A percentile compares a stretch with the other conserved stretches of the same genome.
These are phyloP conservation scores for Epirrhoe tristata DNA, from an alignment of 2,888 invertebrate genomes.

Conservation along the genomic window DNA sequence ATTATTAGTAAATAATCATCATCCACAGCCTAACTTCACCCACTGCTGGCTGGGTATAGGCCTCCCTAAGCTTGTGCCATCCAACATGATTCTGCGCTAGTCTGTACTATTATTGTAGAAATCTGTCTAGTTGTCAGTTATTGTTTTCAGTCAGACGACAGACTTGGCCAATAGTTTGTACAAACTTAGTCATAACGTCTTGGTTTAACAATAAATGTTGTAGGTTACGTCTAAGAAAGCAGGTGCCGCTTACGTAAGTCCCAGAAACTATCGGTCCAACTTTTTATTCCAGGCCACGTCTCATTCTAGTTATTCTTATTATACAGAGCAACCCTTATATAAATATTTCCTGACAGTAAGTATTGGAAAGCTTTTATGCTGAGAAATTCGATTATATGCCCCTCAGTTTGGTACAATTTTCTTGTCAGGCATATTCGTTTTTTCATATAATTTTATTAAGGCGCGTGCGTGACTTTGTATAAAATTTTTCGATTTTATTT, in stretches of 20 bases:
- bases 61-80: too few relatives aligned
- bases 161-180: too few relatives aligned
- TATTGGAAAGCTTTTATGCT: conserved; percentile 56
- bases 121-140: too few relatives aligned
- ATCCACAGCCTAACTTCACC: too few relatives aligned
- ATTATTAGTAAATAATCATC: too few relatives aligned
- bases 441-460: conserved; percentile 52
- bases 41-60: too few relatives aligned
- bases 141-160: too few relatives aligned
- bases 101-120: too few relatives aligned
- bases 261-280: conserved; percentile 5
- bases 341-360: conserved; percentile 62
- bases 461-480: conserved; percentile 41
- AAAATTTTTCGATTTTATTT: conserved; percentile 40
- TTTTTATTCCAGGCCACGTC: conserved; percentile 45
- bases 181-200: too few relatives aligned
- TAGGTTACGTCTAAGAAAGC: neutral
- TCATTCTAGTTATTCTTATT: conserved; percentile 53
- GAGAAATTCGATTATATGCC: conserved; percentile 60
- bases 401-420: conserved; percentile 53
- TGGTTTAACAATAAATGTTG: neutral
- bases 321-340: conserved; percentile 57
- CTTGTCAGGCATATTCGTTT: conserved; percentile 50
- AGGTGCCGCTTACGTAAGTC: neutral
- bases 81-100: too few relatives aligned